Conservation (phyloP, 1,140 invertebrate genomes). For the Drosophila watanabei region DNA sequence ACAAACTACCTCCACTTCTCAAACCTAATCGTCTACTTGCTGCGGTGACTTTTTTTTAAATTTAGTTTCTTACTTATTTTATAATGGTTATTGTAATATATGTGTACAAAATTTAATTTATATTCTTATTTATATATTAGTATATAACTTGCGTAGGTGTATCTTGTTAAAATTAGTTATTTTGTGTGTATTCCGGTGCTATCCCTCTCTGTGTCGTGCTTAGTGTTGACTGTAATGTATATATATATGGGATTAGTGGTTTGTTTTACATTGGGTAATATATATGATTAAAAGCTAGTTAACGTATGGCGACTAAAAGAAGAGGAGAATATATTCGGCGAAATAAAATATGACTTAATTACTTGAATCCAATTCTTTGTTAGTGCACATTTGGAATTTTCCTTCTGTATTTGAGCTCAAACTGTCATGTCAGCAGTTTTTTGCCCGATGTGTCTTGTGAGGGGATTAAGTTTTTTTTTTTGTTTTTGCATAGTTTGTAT, state of each 20-base stretch:
- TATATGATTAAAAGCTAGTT: not conserved
- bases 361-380: not conserved
- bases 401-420: not conserved
- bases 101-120: too few relatives aligned
- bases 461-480: not conserved
- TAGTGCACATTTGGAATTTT: not conserved
- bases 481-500: too few relatives aligned
- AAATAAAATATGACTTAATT: slow-evolving; percentile 2
- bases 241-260: not conserved
- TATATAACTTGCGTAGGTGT: too few relatives aligned
- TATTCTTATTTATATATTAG: too few relatives aligned
- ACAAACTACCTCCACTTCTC: too few relatives aligned
- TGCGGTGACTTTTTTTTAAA: too few relatives aligned
- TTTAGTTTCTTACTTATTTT: too few relatives aligned
- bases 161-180: too few relatives aligned
- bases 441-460: not conserved
- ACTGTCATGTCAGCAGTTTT: not conserved
- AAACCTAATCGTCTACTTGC: too few relatives aligned
- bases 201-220: too few relatives aligned
- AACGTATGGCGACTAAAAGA: slow-evolving; percentile 6
- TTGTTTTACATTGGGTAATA: slow-evolving; percentile 2
- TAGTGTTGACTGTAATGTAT: not conserved
- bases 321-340: not conserved
- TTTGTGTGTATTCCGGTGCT: too few relatives aligned
- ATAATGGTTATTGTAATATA: too few relatives aligned